Evolutionary conservation across 1,140 invertebrate genomes (phyloP), one percentile per base, ranked within the genome.

Genomic region (Drosophila kanapiae): DNA sequence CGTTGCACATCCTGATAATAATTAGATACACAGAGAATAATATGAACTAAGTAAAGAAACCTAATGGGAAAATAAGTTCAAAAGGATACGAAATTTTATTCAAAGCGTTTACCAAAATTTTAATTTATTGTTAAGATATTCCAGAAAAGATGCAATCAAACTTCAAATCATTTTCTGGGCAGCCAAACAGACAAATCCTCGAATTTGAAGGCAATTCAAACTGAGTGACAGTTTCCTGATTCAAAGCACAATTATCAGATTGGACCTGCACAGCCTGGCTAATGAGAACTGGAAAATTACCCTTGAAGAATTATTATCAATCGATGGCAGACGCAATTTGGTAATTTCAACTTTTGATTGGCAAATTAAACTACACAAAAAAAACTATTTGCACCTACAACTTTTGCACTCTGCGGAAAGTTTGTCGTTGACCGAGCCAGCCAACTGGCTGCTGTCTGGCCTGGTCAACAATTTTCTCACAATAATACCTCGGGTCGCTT

Each of bases 311-410:
- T 27, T 71, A 57, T 48, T 71, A 57, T 48, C 65, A 70, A 42
- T 48, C 53, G 37, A 71, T 71, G 65, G 45, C 43, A 72, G 53
- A 33, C 37, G 65, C n/a, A 70, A 69, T 78, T 77, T 63, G 64
- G 64, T 77, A 76, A 76, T 78, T 78, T 78, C 49, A 78, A 76
- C 70, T 76, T 78, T 78, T 78, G 75, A 78, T 78, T 78, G 75
- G 75, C 74, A 78, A 78, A 78, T 78, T 77, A 77, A 77, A 77
- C 47, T 56, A 54, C 63, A 72, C n/a, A n/a, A n/a, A 27, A 59
- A 62, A 67, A 78, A 78, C 63, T 77, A 78, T 78, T 77, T 77
- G 57, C 74, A 77, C 75, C 75, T 77, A 69, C 74, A 77, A 77
- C 75, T 77, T 77, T 78, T 69, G 63, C 63, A 56, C 75, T 77